Base-by-base conservation (phyloP, 1,140 invertebrate genomes). In the Ylistrum balloti region DNA sequence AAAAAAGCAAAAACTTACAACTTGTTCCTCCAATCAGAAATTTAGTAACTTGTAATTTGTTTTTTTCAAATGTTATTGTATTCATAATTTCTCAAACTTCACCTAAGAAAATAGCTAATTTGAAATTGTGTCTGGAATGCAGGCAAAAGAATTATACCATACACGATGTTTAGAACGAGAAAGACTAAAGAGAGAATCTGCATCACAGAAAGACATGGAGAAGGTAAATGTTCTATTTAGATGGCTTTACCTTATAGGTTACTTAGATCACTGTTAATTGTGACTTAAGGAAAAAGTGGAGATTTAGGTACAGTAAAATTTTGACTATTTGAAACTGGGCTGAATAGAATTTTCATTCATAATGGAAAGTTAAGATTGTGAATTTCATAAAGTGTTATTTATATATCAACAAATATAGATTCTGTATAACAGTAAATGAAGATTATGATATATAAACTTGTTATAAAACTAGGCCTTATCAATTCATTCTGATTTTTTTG, bases 111-210 rank as follows among this genome's bases (percentile, higher is more conserved):
- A 20, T 48, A 22, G 11, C 1, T 20, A 74, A 11, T n/a, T 38
- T 74, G 56, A 74, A 28, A 74, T 20, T 74, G 9, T 45, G n/a
- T 85, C 45, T 88, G 92, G 85, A 56, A 85, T 98, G 91, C 98
- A 99, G 97, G 97, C 98, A 35, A 98, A 98, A 96, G 99, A 99
- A 97, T 97, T 97, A 34, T 99, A 98, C 95, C 97, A 97, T 92
- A 97, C 98, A 94, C 98, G 98, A 91, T 97, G 98, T 86, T 95
- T 97, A 48, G 99, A 99, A 96, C 95, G 98, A 91, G 98, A 99
- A 93, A 98, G 98, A 95, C 96, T 99, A 32, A 97, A 97, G 91
- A 98, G 98, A 96, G 99, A 99, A 94, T 98, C 98, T 97, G 97
- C 98, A 38, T 98, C 98, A 34, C 97, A 98, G 85, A 98, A 98